Evolutionary conservation across 23 tunicate genomes (phyloP).

Genomic region (Aplidium turbinatum): DNA sequence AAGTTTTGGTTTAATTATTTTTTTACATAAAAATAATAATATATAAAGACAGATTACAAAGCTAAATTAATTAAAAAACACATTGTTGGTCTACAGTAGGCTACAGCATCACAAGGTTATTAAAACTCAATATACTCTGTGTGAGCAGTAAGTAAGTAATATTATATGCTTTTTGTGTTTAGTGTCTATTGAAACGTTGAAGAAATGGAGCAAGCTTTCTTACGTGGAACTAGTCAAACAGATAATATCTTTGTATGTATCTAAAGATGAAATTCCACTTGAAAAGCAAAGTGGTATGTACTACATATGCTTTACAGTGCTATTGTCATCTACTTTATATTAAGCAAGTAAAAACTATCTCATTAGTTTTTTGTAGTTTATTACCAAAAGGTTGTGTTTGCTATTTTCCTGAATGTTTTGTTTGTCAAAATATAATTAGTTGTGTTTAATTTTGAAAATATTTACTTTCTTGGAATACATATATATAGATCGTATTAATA

Average conservation of each 20-base stretch:
- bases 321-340: not conserved
- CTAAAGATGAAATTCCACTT: slow-evolving; percentile 46
- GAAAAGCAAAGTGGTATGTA: slow-evolving; percentile 43
- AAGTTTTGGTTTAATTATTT: too few species aligned
- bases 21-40: too few species aligned
- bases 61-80: too few species aligned
- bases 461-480: too few species aligned
- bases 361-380: not conserved
- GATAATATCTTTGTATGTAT: slow-evolving; percentile 39
- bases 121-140: too few species aligned
- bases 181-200: slow-evolving; percentile 45
- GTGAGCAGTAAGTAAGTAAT: too few species aligned
- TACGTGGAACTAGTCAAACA: slow-evolving; percentile 64
- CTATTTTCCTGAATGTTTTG: not conserved
- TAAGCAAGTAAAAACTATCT: not conserved
- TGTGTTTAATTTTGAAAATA: not conserved
- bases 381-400: not conserved
- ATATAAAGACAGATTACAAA: too few species aligned
- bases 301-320: not conserved
- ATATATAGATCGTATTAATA: too few species aligned
- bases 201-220: slow-evolving; percentile 57
- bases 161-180: too few species aligned
- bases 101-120: too few species aligned
- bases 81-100: too few species aligned
- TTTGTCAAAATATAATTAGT: too few species aligned